Evolutionary conservation across 2,888 invertebrate genomes (phyloP).

Genomic region (Drosophila antonietae): DNA sequence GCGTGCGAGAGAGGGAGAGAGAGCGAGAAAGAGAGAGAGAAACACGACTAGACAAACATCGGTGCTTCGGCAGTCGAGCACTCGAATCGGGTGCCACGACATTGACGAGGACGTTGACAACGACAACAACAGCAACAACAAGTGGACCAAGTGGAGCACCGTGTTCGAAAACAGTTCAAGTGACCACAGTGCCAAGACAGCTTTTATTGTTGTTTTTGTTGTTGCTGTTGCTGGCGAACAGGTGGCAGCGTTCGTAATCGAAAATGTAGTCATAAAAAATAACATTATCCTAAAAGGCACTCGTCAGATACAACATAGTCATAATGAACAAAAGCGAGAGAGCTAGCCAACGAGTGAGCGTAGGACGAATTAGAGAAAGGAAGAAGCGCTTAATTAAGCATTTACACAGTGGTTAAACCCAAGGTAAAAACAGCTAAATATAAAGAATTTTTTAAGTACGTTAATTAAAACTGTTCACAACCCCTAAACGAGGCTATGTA

Average conservation of each 20-base stretch:
- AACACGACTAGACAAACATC: slow-evolving; percentile 19
- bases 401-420: slow-evolving; percentile 15
- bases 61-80: slow-evolving; percentile 42
- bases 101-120: slow-evolving; percentile 65
- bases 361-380: neutral
- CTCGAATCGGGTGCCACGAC: slow-evolving; percentile 58
- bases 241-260: slow-evolving; percentile 47
- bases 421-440: neutral
- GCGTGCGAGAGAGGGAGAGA: slow-evolving; percentile 12
- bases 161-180: slow-evolving; percentile 44
- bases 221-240: slow-evolving; percentile 35
- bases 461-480: neutral
- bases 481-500: neutral
- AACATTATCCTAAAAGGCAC: slow-evolving; percentile 46
- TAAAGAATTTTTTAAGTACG: neutral
- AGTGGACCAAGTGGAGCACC: slow-evolving; percentile 24
- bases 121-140: slow-evolving; percentile 40
- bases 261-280: slow-evolving; percentile 54
- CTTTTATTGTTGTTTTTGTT: slow-evolving; percentile 13
- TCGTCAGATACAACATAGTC: slow-evolving; percentile 19
- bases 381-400: neutral
- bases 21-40: slow-evolving; percentile 22
- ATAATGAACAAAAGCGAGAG: slow-evolving; percentile 1
- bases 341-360: neutral
- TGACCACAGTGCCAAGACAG: slow-evolving; percentile 21